Percentiles rank a stretch among this genome's conserved stretches.
phyloP scores from a whole-genome alignment of 2,888 invertebrate genomes.

The Catocala fraxini region DNA sequence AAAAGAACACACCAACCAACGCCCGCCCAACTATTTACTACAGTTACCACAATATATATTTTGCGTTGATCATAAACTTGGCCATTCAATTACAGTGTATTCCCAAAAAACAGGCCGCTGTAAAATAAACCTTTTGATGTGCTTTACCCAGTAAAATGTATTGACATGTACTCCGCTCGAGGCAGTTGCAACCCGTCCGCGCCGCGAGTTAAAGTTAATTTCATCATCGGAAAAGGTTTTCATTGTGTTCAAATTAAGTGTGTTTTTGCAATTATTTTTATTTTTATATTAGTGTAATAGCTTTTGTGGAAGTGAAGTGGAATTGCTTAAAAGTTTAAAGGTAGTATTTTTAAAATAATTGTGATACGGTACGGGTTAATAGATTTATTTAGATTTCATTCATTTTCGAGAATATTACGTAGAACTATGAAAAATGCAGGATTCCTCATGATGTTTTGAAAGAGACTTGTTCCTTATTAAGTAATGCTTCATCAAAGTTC shows the following conservation, averaged over 20 bases:
- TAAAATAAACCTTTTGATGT: constrained; percentile 75
- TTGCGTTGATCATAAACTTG: constrained; percentile 69
- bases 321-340: no score
- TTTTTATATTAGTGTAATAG: constrained; percentile 32
- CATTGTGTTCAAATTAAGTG: constrained; percentile 47
- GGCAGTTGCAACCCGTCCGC: constrained; percentile 50
- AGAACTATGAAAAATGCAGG: no score
- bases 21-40: constrained; percentile 57
- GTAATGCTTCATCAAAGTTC: no score
- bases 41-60: constrained; percentile 64
- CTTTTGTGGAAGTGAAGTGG: background rate
- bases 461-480: no score
- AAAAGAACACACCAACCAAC: background rate
- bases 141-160: constrained; percentile 61
- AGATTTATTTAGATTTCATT: no score
- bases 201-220: constrained; percentile 56
- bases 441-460: no score
- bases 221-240: constrained; percentile 56
- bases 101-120: constrained; percentile 69
- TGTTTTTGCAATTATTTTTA: constrained; percentile 33
- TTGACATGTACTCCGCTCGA: constrained; percentile 61
- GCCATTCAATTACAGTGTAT: constrained; percentile 70
- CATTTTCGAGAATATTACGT: no score
- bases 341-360: no score
- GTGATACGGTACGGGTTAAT: no score